Evolutionary conservation across 2,113 vertebrate species (phyloP), one percentile per base, ranked within the genome.

Genomic region (Neodon shergylaensis): DNA sequence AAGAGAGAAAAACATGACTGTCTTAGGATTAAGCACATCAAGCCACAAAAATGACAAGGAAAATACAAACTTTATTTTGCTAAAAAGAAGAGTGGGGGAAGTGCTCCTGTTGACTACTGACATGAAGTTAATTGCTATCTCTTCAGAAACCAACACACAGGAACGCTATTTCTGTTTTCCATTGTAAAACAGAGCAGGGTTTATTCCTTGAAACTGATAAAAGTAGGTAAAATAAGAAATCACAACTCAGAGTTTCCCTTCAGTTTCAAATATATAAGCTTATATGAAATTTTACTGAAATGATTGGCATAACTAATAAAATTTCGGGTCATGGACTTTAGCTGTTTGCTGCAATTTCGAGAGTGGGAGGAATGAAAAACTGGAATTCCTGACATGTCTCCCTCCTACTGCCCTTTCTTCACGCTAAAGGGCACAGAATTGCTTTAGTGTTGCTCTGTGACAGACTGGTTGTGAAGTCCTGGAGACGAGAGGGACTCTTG

Each of bases 111-210:
- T 52, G 98, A 97, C 97, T 49, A 97, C 98, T 98, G 97, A 98
- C 96, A 96, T 83, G 14, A 89, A 44, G 39, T 95, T 96, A 98
- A 95, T 63, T 93, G 58, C 92, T 94, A 95, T 87, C 92, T 95
- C 90, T 86, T 97, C 96, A 96, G 96, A 98, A 98, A 97, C n/a
- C 89, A 95, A 96, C 95, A 97, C 79, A 96, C 96, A 96, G 36
- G 21, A 63, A 49, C 28, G 14, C 92, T 92, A 85, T 16, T 97
- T 66, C 76, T 9, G 73, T 36, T 49, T 91, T 95, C 66, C 89
- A 36, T 89, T 94, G 17, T 90, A 63, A 83, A 92, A 87, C 47
- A 83, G n/a, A 86, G 39, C 26, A 90, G 9, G 7, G 73, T 92
- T 78, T 42, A 84, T 68, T 74, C 79, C 96, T 97, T 96, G 95